Base-by-base conservation (phyloP, 2,113 vertebrate genomes). In the Brachyhypopomus gauderio region DNA sequence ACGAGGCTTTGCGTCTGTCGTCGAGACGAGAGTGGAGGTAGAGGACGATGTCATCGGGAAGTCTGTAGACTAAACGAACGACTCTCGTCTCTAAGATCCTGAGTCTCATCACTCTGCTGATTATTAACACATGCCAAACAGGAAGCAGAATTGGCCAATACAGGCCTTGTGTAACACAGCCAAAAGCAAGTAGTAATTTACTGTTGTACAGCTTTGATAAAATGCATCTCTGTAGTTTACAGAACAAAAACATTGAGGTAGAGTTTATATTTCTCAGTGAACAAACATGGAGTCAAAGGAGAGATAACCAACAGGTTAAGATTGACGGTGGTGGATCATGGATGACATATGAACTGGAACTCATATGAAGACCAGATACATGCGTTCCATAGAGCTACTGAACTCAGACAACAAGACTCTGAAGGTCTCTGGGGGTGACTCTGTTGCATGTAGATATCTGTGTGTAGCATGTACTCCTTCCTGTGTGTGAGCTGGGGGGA, bases 81-180 rank as follows among this genome's bases (percentile, higher is more conserved):
- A 69, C 64, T 79, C 69, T 72, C 77, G 67, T 76, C 83, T 81
- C 70, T 69, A 71, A 74, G 59, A 62, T 77, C 48, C 80, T 82
- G 84, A 85, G 70, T 79, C 84, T 76, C 84, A 80, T 85, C 84
- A 85, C 72, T 85, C 80, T 55, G 30, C 84, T 77, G 72, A 58
- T 83, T 82, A 80, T 83, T 85, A 85, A 79, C 84, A 77, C 59
- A 75, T 85, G 84, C 84, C 84, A 85, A 75, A 75, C 64, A 4
- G 62, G 58, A 70, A 34, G 55, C 80, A 75, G 72, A 60, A 45
- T 63, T 1, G 48, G 41, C 55, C 38, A 23, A 14, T 20, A 59
- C 55, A 6, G 12, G 3, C 30, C 41, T 38, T 72, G 36, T 67
- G 72, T 36, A 72, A 36, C 7, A 1, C 8, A 75, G 58, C 5